Base-by-base conservation (phyloP, 2,113 vertebrate genomes). In the Ceratotherium simum region DNA sequence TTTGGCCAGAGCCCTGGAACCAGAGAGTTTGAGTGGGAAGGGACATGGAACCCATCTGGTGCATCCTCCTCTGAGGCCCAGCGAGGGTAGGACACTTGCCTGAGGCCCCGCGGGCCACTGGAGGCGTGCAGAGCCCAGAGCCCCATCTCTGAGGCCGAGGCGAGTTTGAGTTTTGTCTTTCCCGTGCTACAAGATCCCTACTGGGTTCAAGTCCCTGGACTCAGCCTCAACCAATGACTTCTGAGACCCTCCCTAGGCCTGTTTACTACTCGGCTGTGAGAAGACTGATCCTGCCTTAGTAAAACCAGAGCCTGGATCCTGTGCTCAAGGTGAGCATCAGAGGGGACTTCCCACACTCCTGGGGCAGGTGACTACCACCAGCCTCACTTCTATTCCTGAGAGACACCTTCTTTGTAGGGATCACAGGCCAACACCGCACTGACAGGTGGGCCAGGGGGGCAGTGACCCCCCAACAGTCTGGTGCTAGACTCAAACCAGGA, bases 51-150 rank as follows among this genome's bases (percentile, higher is more conserved):
- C 27, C 80, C 23, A 2, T 18, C 21, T 33, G 39, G 33, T 20
- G 7, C 54, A 7, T 5, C 27, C 14, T 46, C 12, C 13, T 33
- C 5, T 13, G 64, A 91, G 51, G 25, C 51, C 81, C 51, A 72
- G 60, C 21, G 12, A 39, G 4, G 6, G 33, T 6, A 8, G 25
- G 72, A 64, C n/a, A 25, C 51, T 80, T 64, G 36, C 29, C n/a
- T 1, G 11, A 92, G 62, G 33, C 33, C 29, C 5, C 51, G 6
- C 3, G 25, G 80, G 31, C 5, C 3, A 0, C 0, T 3, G 13
- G 12, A 33, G 65, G n/a, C 0, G 0, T 27, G 16, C 13, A 23
- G 31, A 58, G 56, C 9, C 23, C 17, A 3, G 36, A 65, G 70
- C 56, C 76, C 51, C 3, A 3, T 39, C 67, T 12, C n/a, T 51